Conservation (phyloP, 2,113 vertebrate species). For the Brachyhypopomus gauderio region DNA sequence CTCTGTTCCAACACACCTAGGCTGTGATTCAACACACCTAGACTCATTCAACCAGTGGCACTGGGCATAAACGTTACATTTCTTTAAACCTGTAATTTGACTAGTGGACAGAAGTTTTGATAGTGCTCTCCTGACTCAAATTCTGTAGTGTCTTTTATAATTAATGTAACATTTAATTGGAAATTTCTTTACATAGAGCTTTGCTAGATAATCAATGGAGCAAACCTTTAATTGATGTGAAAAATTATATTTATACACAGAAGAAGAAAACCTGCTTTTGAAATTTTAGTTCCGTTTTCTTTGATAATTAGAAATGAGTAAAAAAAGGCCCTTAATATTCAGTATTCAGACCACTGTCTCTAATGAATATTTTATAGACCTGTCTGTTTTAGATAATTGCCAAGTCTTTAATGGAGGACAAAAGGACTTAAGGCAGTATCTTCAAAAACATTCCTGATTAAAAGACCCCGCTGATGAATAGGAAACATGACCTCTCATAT, state of each 20-base stretch:
- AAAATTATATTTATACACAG: conserved; percentile 57
- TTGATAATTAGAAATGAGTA: conserved; percentile 1
- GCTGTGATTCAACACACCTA: background rate
- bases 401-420: conserved; percentile 12
- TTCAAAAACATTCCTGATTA: conserved; percentile 12
- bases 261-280: conserved; percentile 55
- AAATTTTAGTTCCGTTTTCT: background rate
- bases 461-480: conserved; percentile 5
- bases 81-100: conserved; percentile 51
- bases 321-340: conserved; percentile 5
- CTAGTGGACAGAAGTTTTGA: conserved; percentile 36
- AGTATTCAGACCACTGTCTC: background rate
- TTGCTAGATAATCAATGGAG: conserved; percentile 48
- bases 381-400: conserved; percentile 15
- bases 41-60: conserved; percentile 26
- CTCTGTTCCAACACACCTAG: background rate
- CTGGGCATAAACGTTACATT: conserved; percentile 8
- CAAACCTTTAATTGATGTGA: conserved; percentile 63
- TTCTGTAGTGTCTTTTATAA: conserved; percentile 37
- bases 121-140: conserved; percentile 35
- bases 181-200: conserved; percentile 46
- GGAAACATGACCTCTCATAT: background rate
- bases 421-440: conserved; percentile 1
- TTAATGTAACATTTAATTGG: conserved; percentile 48
- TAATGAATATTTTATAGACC: conserved; percentile 15